Percentiles rank a stretch among this genome's conserved stretches.
Conservation (phyloP, 2,888 invertebrate genomes). For the Cryptophagus acutangulus region DNA sequence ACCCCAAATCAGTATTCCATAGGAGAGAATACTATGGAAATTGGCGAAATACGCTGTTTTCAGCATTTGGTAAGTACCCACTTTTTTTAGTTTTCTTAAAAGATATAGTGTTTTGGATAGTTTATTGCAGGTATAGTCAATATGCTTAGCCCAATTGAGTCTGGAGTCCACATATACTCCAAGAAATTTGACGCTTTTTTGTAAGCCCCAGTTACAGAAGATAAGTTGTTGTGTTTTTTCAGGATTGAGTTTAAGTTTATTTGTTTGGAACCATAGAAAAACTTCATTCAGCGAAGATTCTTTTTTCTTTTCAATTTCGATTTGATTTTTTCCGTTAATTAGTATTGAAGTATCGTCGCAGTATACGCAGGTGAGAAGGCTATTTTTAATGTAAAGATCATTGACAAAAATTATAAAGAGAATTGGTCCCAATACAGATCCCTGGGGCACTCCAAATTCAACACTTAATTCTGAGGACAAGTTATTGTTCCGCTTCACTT, state of each 20-base stretch:
- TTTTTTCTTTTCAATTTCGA: neutral
- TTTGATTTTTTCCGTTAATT: constrained; percentile 1
- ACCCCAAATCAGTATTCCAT: too few relatives aligned
- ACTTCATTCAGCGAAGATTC: neutral
- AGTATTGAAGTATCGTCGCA: constrained; percentile 9
- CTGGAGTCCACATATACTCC: constrained; percentile 2
- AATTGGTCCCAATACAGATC: constrained; percentile 22
- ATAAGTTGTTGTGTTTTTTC: neutral
- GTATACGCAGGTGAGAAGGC: constrained; percentile 2
- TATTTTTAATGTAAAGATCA: constrained; percentile 10
- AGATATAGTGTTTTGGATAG: too few relatives aligned
- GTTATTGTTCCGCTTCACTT: constrained; percentile 9
- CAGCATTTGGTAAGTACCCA: too few relatives aligned
- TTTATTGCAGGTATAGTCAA: too few relatives aligned
- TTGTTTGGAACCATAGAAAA: constrained; percentile 3
- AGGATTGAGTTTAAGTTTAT: constrained; percentile 3
- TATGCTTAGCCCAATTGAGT: neutral
- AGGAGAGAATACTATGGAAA: too few relatives aligned
- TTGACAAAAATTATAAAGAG: constrained; percentile 21
- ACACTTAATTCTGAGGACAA: constrained; percentile 8
- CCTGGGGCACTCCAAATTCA: constrained; percentile 22
- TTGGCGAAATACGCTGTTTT: too few relatives aligned
- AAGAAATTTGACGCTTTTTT: constrained; percentile 1
- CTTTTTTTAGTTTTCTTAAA: too few relatives aligned
- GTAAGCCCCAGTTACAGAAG: neutral